Percentiles rank a stretch among this genome's conserved stretches.
These are phyloP conservation scores for Oscheius onirici DNA, from an alignment of 2,888 invertebrate genomes.

Conservation along the genomic window DNA sequence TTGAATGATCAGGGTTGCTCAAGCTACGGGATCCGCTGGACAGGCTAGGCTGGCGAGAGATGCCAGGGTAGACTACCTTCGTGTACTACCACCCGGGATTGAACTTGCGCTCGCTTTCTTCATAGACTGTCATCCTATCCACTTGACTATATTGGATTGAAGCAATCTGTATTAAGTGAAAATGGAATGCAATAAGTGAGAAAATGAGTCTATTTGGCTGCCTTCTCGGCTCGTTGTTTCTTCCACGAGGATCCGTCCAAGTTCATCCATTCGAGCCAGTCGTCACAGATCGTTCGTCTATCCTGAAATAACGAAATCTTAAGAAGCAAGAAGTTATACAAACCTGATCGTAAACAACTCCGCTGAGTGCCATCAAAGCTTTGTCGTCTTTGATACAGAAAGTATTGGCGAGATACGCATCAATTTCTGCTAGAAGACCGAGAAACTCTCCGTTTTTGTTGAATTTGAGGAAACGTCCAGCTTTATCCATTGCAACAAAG, in stretches of 20 bases:
- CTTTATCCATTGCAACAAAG: constrained; percentile 63
- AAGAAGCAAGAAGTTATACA: not conserved
- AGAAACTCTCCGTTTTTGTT: constrained; percentile 37
- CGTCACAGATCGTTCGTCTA: constrained; percentile 62
- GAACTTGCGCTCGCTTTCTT: too few species aligned
- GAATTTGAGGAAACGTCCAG: constrained; percentile 61
- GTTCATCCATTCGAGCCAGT: constrained; percentile 66
- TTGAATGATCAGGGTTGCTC: too few species aligned
- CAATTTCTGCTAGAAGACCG: constrained; percentile 57
- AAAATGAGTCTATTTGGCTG: not conserved
- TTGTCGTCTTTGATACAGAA: constrained; percentile 57
- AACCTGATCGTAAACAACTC: constrained; percentile 61
- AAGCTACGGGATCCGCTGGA: too few species aligned
- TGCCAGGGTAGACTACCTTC: too few species aligned
- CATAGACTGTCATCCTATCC: too few species aligned
- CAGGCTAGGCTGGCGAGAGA: too few species aligned
- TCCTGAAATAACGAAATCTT: constrained; percentile 37
- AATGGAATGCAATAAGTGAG: constrained; percentile 3
- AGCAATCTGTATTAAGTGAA: not conserved
- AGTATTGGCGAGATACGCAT: constrained; percentile 65
- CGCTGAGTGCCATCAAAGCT: constrained; percentile 63
- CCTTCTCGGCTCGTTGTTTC: constrained; percentile 31
- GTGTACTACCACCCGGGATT: too few species aligned
- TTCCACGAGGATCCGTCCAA: constrained; percentile 67
- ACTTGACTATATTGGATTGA: too few species aligned